These are phyloP conservation scores for Promerops cafer DNA, from an alignment of 2,113 vertebrate species.

Conservation along the genomic window DNA sequence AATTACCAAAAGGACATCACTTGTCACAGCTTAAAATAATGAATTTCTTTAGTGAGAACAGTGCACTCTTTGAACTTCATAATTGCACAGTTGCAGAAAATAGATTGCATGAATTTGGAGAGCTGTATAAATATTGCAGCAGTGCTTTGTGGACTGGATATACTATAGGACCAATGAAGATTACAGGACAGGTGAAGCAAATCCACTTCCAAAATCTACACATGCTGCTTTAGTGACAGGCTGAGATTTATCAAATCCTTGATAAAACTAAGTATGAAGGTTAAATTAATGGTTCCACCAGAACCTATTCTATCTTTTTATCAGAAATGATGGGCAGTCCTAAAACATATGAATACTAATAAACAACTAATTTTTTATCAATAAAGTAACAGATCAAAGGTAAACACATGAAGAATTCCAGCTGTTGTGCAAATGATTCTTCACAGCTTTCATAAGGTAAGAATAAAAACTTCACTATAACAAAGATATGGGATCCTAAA, in stretches of 20 bases:
- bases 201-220: neutral
- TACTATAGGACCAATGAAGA: neutral
- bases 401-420: neutral
- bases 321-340: neutral
- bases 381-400: neutral
- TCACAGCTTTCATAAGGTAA: neutral
- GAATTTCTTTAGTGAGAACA: neutral
- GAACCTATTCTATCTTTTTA: neutral
- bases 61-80: neutral
- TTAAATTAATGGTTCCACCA: neutral
- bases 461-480: neutral
- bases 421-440: neutral
- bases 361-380: conserved; percentile 13
- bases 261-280: neutral
- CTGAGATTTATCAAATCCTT: neutral
- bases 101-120: neutral
- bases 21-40: neutral
- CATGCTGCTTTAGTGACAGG: neutral
- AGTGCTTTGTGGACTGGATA: conserved; percentile 28
- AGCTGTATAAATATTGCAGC: conserved; percentile 48
- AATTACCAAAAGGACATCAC: neutral
- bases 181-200: conserved; percentile 12
- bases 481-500: neutral
- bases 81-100: conserved; percentile 26
- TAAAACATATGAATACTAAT: neutral